These are phyloP conservation scores for Bostrychus sinensis DNA, from an alignment of 2,113 vertebrate genomes.

Conservation along the genomic window DNA sequence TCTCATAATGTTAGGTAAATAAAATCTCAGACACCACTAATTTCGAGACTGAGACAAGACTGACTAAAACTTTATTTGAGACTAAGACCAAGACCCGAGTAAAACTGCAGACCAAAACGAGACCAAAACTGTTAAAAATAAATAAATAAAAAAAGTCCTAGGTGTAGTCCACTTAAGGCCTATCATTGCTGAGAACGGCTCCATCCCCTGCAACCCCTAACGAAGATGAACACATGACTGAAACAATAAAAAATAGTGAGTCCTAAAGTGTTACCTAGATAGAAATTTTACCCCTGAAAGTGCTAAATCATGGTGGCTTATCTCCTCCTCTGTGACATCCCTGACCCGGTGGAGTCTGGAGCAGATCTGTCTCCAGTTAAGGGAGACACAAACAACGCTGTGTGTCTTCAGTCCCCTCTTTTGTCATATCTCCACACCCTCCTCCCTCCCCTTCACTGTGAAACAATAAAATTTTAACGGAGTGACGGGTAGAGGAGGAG, in stretches of 20 bases:
- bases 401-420: not conserved
- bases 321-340: not conserved
- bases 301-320: not conserved
- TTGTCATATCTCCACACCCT: not conserved
- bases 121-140: no score
- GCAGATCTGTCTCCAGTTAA: not conserved
- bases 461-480: constrained; percentile 58
- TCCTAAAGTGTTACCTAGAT: not conserved
- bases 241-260: not conserved
- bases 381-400: constrained; percentile 2
- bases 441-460: not conserved
- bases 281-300: not conserved
- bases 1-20: no score
- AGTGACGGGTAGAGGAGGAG: constrained; percentile 19
- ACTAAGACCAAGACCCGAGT: no score
- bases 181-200: no score
- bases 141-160: no score
- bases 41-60: no score
- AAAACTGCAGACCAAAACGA: no score
- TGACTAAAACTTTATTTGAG: no score
- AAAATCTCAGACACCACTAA: no score
- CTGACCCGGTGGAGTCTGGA: not conserved
- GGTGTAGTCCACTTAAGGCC: no score
- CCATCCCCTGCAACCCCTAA: no score
- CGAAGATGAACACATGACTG: no score